Percentiles rank a stretch among this genome's conserved stretches.
Evolutionary conservation across 2,888 invertebrate genomes (phyloP).

Genomic region (Drosophila anomalipes): DNA sequence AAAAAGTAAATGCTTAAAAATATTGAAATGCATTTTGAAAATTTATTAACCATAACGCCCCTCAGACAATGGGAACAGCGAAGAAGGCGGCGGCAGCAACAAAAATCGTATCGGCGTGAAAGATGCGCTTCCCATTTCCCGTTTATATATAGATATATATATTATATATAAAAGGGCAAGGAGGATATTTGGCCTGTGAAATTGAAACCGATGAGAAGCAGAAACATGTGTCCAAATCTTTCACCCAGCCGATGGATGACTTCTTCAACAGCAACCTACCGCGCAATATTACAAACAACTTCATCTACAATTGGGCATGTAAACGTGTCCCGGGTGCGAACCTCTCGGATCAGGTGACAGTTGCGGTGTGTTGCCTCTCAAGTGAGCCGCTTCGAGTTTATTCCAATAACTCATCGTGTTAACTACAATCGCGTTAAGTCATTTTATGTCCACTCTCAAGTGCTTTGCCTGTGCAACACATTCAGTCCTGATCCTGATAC

Average conservation of each 20-base stretch:
- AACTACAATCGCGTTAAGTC: slow-evolving; percentile 73
- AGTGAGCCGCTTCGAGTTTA: slow-evolving; percentile 74
- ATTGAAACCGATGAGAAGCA: slow-evolving; percentile 65
- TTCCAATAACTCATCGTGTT: slow-evolving; percentile 77
- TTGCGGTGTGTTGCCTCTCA: slow-evolving; percentile 76
- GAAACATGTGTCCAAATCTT: slow-evolving; percentile 69
- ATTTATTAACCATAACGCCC: slow-evolving; percentile 77
- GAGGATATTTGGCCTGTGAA: slow-evolving; percentile 44
- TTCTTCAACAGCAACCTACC: slow-evolving; percentile 25
- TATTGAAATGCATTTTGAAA: slow-evolving; percentile 57
- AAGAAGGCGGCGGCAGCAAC: slow-evolving; percentile 23
- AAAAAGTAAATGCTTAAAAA: slow-evolving; percentile 51
- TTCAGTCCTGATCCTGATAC: slow-evolving; percentile 41
- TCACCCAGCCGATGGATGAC: slow-evolving; percentile 44
- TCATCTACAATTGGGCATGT: slow-evolving; percentile 51
- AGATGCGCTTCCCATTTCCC: slow-evolving; percentile 68
- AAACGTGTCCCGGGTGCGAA: slow-evolving; percentile 61
- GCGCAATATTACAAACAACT: slow-evolving; percentile 56
- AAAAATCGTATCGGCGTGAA: slow-evolving; percentile 55
- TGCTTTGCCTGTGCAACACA: slow-evolving; percentile 48
- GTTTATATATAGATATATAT: not conserved
- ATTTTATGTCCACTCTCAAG: slow-evolving; percentile 67
- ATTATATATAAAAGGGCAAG: slow-evolving; percentile 2
- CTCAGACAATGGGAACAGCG: slow-evolving; percentile 39
- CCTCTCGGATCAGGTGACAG: slow-evolving; percentile 76